Evolutionary conservation across 2,113 vertebrate genomes (phyloP).

Genomic region (Hippocampus barbouri): DNA sequence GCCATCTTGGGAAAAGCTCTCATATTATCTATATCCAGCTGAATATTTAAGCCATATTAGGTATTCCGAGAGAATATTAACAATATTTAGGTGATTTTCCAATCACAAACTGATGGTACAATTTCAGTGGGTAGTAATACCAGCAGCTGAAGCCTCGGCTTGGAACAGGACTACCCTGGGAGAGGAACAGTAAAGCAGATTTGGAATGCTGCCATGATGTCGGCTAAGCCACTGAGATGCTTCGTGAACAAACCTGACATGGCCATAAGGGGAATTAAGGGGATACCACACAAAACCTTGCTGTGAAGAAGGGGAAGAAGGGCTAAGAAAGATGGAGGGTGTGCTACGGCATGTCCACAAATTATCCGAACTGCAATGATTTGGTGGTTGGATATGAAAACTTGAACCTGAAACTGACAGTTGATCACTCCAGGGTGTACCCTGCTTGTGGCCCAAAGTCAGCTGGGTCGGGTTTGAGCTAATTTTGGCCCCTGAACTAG

Average conservation of each 20-base stretch:
- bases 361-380: conserved; percentile 5
- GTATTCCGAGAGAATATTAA: no score
- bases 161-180: conserved; percentile 29
- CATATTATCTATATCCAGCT: not conserved
- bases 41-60: not conserved
- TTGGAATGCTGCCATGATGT: conserved; percentile 53
- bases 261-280: conserved; percentile 50
- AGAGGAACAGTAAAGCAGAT: conserved; percentile 52
- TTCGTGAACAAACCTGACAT: conserved; percentile 51
- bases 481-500: not conserved
- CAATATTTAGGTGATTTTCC: not conserved
- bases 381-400: not conserved
- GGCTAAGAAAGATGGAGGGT: conserved; percentile 17
- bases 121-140: conserved; percentile 17
- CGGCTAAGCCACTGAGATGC: conserved; percentile 62
- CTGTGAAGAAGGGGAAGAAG: conserved; percentile 15
- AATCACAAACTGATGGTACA: conserved; percentile 13
- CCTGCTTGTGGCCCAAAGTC: not conserved
- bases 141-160: conserved; percentile 28
- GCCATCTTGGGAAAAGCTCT: no score
- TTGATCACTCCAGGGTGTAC: not conserved
- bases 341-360: conserved; percentile 7
- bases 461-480: not conserved
- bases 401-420: not conserved
- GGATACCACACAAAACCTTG: conserved; percentile 53